Evolutionary conservation across 2,797 vertebrate species (phyloP).

Genomic region (Coluber constrictor): DNA sequence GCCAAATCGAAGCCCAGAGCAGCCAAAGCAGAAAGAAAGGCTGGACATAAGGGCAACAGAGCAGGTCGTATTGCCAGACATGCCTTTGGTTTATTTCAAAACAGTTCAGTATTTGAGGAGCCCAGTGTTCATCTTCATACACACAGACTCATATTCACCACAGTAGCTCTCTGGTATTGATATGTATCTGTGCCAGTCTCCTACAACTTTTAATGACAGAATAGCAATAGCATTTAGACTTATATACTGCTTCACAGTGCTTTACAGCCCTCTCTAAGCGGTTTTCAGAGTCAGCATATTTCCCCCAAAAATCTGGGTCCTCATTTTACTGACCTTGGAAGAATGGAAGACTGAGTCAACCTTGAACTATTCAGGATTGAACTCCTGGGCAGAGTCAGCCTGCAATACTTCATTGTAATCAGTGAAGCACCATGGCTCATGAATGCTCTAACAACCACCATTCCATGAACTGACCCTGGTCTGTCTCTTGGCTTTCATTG

Average conservation of each 20-base stretch:
- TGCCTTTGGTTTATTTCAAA: constrained; percentile 16
- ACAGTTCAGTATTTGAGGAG: not conserved
- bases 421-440: not conserved
- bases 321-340: not conserved
- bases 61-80: constrained; percentile 36
- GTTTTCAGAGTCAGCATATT: not conserved
- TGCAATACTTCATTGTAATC: not conserved
- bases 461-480: not conserved
- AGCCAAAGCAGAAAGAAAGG: not conserved
- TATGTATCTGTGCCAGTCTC: not conserved
- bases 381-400: not conserved
- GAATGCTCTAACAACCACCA: not conserved
- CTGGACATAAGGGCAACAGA: constrained; percentile 29
- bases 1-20: not conserved
- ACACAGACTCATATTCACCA: not conserved
- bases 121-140: not conserved
- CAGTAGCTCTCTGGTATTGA: not conserved
- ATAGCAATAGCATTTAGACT: not conserved
- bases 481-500: not conserved
- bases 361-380: not conserved
- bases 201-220: not conserved
- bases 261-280: not conserved
- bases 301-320: not conserved
- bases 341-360: not conserved
- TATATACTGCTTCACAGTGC: not conserved